These are phyloP conservation scores for Drosophila mimica DNA, from an alignment of 2,888 invertebrate genomes.

Conservation along the genomic window DNA sequence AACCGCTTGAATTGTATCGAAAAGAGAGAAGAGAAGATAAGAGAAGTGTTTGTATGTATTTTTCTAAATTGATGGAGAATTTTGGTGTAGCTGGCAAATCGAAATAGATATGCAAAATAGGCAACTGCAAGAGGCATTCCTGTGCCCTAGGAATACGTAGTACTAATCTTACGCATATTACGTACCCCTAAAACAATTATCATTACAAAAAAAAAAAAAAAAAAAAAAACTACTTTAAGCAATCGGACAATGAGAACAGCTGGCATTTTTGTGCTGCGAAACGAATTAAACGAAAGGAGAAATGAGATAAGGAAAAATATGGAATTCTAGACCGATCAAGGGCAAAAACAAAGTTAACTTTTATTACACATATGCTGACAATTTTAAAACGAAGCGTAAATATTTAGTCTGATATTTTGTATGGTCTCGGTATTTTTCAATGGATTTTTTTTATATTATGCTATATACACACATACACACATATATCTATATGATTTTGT, in stretches of 20 bases:
- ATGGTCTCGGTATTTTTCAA: conserved; percentile 27
- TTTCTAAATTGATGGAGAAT: conserved; percentile 55
- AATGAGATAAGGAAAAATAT: conserved; percentile 3
- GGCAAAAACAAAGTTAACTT: conserved; percentile 64
- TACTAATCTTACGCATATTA: conserved; percentile 14
- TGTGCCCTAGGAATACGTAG: conserved; percentile 55
- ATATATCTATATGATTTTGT: conserved; percentile 13
- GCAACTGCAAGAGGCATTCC: conserved; percentile 58
- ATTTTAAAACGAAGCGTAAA: conserved; percentile 52
- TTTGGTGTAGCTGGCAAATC: conserved; percentile 23
- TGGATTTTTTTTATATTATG: conserved; percentile 22
- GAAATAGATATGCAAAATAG: conserved; percentile 13
- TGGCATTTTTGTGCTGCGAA: conserved; percentile 50
- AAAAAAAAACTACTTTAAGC: conserved; percentile 43
- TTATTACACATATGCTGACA: conserved; percentile 60
- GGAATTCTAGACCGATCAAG: conserved; percentile 29
- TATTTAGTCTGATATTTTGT: conserved; percentile 67
- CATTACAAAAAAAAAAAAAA: conserved; percentile 16
- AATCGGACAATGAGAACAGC: conserved; percentile 39
- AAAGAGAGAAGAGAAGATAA: conserved; percentile 7
- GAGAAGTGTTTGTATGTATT: conserved; percentile 65
- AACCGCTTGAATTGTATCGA: conserved; percentile 2
- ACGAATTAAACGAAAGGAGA: background rate
- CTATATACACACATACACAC: conserved; percentile 4
- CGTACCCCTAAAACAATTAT: conserved; percentile 34